A percentile compares a stretch with the other conserved stretches of the same genome.
phyloP scores from a whole-genome alignment of 2,797 vertebrate genomes.

The Pogoniulus pusillus region DNA sequence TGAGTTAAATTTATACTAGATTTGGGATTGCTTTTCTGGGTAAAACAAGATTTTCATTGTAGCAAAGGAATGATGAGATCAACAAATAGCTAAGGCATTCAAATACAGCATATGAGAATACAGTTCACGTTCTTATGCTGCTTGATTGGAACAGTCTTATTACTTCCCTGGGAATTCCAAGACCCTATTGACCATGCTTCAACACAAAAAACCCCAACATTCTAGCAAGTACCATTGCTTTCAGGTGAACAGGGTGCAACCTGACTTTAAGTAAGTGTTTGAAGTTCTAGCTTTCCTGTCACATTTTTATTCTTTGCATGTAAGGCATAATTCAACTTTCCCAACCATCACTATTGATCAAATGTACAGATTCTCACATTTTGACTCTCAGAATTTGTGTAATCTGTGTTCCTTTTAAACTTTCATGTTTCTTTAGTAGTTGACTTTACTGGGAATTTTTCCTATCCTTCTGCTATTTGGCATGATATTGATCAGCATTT shows the following conservation, averaged over 20 bases:
- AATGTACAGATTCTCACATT: background rate
- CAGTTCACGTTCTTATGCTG: background rate
- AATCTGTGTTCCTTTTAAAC: background rate
- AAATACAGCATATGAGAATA: background rate
- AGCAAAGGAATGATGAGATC: background rate
- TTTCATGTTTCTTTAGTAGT: background rate
- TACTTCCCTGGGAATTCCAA: background rate
- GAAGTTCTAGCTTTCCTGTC: background rate
- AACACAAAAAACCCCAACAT: rapidly evolving
- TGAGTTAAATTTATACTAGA: background rate
- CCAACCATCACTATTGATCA: background rate
- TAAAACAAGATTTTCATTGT: background rate
- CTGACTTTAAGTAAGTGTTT: background rate
- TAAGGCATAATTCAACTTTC: background rate
- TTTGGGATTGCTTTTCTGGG: background rate
- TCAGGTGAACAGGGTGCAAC: background rate
- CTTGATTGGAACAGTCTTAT: background rate
- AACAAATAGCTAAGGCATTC: background rate
- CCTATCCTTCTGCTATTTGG: background rate
- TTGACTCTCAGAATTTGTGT: background rate
- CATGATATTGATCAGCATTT: background rate
- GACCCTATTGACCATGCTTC: background rate
- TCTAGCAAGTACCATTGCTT: background rate
- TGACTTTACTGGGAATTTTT: background rate
- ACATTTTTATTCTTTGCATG: background rate